These are phyloP conservation scores for Apis laboriosa DNA, from an alignment of 1,140 invertebrate genomes.

Conservation along the genomic window DNA sequence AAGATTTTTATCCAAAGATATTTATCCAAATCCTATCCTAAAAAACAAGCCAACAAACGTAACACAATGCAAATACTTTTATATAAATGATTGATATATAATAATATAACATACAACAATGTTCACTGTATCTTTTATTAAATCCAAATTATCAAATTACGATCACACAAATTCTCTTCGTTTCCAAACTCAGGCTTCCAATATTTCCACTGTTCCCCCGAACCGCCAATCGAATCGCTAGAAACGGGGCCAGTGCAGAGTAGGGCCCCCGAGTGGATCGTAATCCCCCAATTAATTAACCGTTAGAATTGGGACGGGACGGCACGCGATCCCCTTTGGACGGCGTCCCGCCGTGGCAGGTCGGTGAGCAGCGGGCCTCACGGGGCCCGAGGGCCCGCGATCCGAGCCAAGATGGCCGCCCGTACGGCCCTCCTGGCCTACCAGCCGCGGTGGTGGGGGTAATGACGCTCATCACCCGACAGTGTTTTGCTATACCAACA, in stretches of 20 bases:
- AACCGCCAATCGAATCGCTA: background rate
- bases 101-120: too few species aligned
- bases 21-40: too few species aligned
- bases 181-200: too few species aligned
- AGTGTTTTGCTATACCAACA: constrained; percentile 80
- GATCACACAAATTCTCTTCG: too few species aligned
- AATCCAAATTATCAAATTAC: too few species aligned
- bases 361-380: constrained; percentile 45
- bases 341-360: constrained; percentile 68
- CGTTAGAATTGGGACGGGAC: constrained; percentile 72
- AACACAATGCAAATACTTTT: too few species aligned
- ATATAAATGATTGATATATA: too few species aligned
- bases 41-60: too few species aligned
- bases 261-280: constrained; percentile 32
- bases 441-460: constrained; percentile 71
- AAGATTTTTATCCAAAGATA: too few species aligned
- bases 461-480: constrained; percentile 80
- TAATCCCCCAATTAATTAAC: constrained; percentile 79
- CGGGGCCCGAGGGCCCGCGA: constrained; percentile 56
- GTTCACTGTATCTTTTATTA: too few species aligned
- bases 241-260: background rate
- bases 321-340: constrained; percentile 73
- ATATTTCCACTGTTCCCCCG: background rate
- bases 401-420: constrained; percentile 78
- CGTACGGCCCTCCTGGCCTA: constrained; percentile 70